These are phyloP conservation scores for Melanotaenia duboulayi DNA, from an alignment of 2,113 vertebrate species.

Conservation along the genomic window DNA sequence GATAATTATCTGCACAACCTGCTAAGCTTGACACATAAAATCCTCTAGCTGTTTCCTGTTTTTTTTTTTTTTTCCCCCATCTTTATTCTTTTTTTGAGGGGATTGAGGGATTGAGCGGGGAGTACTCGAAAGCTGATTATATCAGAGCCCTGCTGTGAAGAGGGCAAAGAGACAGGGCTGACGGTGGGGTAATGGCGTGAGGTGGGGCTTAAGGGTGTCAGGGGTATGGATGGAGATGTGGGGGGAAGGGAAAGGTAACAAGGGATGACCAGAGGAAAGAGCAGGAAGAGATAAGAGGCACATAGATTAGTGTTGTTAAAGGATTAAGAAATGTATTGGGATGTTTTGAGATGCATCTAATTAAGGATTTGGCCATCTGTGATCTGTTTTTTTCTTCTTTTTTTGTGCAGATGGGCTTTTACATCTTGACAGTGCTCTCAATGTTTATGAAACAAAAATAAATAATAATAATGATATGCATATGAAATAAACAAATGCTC, in stretches of 20 bases:
- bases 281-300: constrained; percentile 32
- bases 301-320: constrained; percentile 71
- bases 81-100: constrained; percentile 71
- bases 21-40: constrained; percentile 64
- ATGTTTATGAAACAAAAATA: background rate
- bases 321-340: constrained; percentile 74
- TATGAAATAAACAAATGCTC: background rate
- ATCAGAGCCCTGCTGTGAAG: constrained; percentile 66
- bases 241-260: constrained; percentile 43
- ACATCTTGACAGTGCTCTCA: background rate
- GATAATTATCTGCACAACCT: constrained; percentile 69
- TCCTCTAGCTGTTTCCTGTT: constrained; percentile 66
- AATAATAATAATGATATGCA: background rate
- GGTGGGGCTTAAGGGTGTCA: constrained; percentile 38
- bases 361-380: constrained; percentile 59
- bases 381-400: constrained; percentile 46
- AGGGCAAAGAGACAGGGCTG: constrained; percentile 52
- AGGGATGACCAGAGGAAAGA: constrained; percentile 41
- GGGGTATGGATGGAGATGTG: constrained; percentile 33
- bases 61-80: constrained; percentile 47
- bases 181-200: constrained; percentile 47
- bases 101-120: constrained; percentile 64
- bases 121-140: constrained; percentile 77
- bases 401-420: background rate
- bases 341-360: constrained; percentile 72